Conservation (phyloP, 2,888 invertebrate species). For the Notodonta dromedarius region DNA sequence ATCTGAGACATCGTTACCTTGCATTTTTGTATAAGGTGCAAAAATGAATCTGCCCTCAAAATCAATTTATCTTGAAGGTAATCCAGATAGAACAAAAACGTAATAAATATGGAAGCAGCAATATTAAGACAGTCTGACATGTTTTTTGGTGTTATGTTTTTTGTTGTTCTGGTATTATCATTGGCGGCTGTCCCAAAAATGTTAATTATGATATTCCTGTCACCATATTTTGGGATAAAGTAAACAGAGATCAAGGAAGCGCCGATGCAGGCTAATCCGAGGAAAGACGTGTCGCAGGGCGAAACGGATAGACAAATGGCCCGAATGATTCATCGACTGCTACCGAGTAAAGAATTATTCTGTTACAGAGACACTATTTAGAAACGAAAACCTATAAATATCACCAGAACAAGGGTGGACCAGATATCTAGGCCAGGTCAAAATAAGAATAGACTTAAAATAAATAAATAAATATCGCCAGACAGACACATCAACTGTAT, state of each 20-base stretch:
- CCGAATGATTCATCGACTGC: slow-evolving; percentile 32
- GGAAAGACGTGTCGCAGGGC: slow-evolving; percentile 15
- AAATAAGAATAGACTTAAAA: too few relatives aligned
- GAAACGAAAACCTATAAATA: too few relatives aligned
- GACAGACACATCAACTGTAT: too few relatives aligned
- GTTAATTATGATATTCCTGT: slow-evolving; percentile 6
- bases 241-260: slow-evolving; percentile 5
- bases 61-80: too few relatives aligned
- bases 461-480: too few relatives aligned
- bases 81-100: neutral
- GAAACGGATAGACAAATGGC: slow-evolving; percentile 33
- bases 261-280: slow-evolving; percentile 4
- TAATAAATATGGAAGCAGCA: neutral
- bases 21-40: too few relatives aligned
- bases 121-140: neutral
- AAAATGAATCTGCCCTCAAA: too few relatives aligned
- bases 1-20: too few relatives aligned
- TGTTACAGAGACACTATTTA: neutral
- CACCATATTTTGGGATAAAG: neutral
- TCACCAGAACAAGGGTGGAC: too few relatives aligned
- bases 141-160: neutral
- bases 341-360: slow-evolving; percentile 26
- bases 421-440: too few relatives aligned
- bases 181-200: neutral
- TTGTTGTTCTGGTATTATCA: neutral